Evolutionary conservation across 2,888 invertebrate species (phyloP).

Genomic region (Oxycera nigricornis): DNA sequence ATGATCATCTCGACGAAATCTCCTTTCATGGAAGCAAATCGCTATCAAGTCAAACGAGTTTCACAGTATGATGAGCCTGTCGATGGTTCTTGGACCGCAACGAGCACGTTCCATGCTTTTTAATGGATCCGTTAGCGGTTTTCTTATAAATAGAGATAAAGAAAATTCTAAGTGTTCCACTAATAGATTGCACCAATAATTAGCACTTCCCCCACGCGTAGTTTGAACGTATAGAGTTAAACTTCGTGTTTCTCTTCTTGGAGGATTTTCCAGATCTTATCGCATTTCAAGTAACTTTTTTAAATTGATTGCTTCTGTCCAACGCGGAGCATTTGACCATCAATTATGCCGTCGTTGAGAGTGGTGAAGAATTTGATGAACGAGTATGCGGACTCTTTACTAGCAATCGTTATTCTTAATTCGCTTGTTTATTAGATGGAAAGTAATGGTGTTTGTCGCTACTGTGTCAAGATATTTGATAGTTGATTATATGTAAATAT

Average conservation of each 20-base stretch:
- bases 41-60: not conserved
- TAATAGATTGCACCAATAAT: conserved; percentile 18
- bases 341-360: conserved; percentile 16
- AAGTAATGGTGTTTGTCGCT: not conserved
- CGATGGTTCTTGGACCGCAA: not conserved
- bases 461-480: not conserved
- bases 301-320: not conserved
- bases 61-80: not conserved
- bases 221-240: not conserved
- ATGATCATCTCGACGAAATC: not conserved
- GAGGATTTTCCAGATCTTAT: not conserved
- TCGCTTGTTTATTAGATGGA: not conserved
- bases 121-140: not conserved
- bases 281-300: not conserved
- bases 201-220: not conserved
- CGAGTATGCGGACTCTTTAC: not conserved
- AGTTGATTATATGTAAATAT: not conserved
- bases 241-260: not conserved
- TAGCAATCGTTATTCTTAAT: not conserved
- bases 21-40: conserved; percentile 14
- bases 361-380: not conserved
- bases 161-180: conserved; percentile 1
- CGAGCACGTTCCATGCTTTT: not conserved
- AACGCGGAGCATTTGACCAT: not conserved
- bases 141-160: conserved; percentile 15